Conservation (phyloP, 2,888 invertebrate genomes). For the Sphecodes monilicornis region DNA sequence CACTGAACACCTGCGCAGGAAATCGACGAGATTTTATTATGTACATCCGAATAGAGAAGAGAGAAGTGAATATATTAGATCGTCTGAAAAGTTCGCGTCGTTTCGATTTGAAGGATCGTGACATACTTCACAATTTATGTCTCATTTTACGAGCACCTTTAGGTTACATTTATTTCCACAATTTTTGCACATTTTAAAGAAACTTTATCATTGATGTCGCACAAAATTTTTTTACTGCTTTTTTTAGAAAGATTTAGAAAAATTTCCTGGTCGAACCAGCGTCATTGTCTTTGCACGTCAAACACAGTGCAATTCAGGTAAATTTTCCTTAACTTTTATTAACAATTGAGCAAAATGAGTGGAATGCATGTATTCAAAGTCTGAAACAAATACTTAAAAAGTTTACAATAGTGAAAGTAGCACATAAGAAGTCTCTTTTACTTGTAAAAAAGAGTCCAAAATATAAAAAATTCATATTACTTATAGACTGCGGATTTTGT, state of each 20-base stretch:
- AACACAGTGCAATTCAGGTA: neutral
- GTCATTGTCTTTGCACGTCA: neutral
- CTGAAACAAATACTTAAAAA: neutral
- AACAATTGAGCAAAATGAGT: too few relatives aligned
- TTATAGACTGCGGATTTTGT: too few relatives aligned
- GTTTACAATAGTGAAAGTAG: neutral
- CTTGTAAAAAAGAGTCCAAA: neutral
- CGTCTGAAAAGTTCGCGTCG: neutral
- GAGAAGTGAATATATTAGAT: conserved; percentile 54
- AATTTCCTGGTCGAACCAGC: neutral
- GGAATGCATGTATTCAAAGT: neutral
- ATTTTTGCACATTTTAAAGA: neutral
- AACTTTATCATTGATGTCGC: neutral
- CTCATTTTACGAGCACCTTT: neutral
- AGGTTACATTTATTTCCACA: neutral
- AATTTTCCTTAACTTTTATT: neutral
- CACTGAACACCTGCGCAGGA: neutral
- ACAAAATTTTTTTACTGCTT: neutral
- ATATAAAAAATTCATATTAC: too few relatives aligned
- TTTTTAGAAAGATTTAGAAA: too few relatives aligned
- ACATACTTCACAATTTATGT: neutral
- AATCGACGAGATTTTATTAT: conserved; percentile 20
- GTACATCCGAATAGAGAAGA: conserved; percentile 33
- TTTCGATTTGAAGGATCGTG: neutral
- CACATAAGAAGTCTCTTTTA: neutral